A percentile compares a stretch with the other conserved stretches of the same genome.
These are phyloP conservation scores for Homarus americanus DNA, from an alignment of 1,140 invertebrate species.

Conservation along the genomic window DNA sequence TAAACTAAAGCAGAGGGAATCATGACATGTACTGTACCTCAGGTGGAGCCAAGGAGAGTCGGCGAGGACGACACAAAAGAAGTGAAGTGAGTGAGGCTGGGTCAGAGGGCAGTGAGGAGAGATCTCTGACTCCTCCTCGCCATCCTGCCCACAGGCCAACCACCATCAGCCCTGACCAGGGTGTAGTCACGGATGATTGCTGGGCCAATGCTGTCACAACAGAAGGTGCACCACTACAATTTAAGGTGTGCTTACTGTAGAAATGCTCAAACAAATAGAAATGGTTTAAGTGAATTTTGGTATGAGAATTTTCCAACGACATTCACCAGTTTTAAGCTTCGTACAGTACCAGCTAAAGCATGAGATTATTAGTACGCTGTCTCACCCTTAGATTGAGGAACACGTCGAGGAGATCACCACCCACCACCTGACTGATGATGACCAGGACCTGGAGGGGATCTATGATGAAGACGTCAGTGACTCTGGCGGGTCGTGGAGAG, in stretches of 20 bases:
- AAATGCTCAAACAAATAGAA: too few species aligned
- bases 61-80: constrained; percentile 35
- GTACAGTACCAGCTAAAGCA: too few species aligned
- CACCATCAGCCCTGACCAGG: constrained; percentile 69
- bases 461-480: constrained; percentile 70
- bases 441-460: constrained; percentile 76
- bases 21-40: too few species aligned
- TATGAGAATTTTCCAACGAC: too few species aligned
- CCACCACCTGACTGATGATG: constrained; percentile 62
- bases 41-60: constrained; percentile 51
- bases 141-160: constrained; percentile 24
- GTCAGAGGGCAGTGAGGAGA: constrained; percentile 63
- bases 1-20: too few species aligned
- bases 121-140: constrained; percentile 52
- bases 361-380: too few species aligned
- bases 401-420: constrained; percentile 78
- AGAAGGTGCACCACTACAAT: constrained; percentile 54
- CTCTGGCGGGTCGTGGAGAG: constrained; percentile 74
- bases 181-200: constrained; percentile 65
- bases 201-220: constrained; percentile 38
- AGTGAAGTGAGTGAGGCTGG: constrained; percentile 42
- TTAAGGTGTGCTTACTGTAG: constrained; percentile 61
- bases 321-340: too few species aligned
- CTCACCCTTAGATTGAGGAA: constrained; percentile 80
- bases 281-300: too few species aligned